A percentile compares a stretch with the other conserved stretches of the same genome.
These are phyloP conservation scores for Theocolax elegans DNA, from an alignment of 1,140 invertebrate species.

Conservation along the genomic window DNA sequence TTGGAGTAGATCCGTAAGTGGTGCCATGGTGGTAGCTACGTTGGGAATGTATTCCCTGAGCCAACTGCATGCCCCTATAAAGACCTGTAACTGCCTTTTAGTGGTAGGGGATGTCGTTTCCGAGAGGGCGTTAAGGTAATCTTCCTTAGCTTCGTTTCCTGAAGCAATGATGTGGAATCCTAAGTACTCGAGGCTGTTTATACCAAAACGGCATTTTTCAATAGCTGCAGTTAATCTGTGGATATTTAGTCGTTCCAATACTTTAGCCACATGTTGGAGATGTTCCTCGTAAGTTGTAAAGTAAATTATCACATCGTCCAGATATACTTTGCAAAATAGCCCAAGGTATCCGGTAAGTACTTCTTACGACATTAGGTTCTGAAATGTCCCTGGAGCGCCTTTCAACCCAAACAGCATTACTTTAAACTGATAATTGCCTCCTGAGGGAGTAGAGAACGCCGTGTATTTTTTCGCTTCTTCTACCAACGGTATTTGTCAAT, in stretches of 20 bases:
- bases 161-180: slow-evolving; percentile 39
- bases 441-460: too few species aligned
- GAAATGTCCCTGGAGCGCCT: too few species aligned
- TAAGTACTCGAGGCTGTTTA: too few species aligned
- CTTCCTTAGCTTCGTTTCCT: slow-evolving; percentile 38
- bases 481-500: too few species aligned
- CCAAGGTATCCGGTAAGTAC: too few species aligned
- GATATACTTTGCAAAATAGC: background rate
- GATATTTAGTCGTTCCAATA: background rate
- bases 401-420: too few species aligned
- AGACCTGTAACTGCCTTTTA: slow-evolving; percentile 38
- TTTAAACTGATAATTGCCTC: too few species aligned
- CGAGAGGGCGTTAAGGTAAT: slow-evolving; percentile 32
- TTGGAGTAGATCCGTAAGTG: slow-evolving; percentile 34
- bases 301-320: too few species aligned
- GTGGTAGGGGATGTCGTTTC: slow-evolving; percentile 22
- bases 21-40: too few species aligned
- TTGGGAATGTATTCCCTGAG: slow-evolving; percentile 43
- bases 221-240: slow-evolving; percentile 40
- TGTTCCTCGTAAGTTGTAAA: background rate
- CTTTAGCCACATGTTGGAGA: background rate
- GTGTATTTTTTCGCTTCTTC: too few species aligned
- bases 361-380: too few species aligned
- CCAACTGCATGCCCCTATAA: slow-evolving; percentile 44
- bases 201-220: slow-evolving; percentile 47